Evolutionary conservation across 2,797 vertebrate genomes (phyloP), one percentile per base, ranked within the genome.

Genomic region (Ceyx erithaca): DNA sequence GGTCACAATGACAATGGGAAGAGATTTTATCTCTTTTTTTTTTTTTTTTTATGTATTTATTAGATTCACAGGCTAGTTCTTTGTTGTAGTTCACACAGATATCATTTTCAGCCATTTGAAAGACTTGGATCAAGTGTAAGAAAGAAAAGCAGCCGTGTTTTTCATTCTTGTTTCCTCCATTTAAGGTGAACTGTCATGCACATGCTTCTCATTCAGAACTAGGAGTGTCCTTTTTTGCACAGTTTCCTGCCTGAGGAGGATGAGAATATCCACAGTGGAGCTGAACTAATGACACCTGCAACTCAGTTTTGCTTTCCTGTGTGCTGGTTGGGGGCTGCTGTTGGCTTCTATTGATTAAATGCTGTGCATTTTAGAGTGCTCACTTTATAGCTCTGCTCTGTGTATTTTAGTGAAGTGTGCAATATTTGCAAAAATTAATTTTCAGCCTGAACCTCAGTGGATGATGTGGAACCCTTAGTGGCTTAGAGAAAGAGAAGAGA

Each of bases 291-390:
- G 14, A 31, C 63, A 48, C 6, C 30, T 92, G 70, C 45, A 63
- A 11, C 62, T 75, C 19, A 45, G 2, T 48, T 86, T 59, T 48
- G 10, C 18, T 48, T 80, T 68, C 30, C 43, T 72, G 3, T 49
- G 15, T 0, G 0, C 26, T 59, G 12, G 2, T 23, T 55, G 23
- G 16, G 28, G 30, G 25, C 19, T 80, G 14, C n/a, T 72, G 1
- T 49, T 54, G 37, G 43, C n/a, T 85, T 7, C 20, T 54, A 8
- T 17, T 59, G 25, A 61, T 73, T 15, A 61, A 87, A 61, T 75
- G 41, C 2, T 52, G 28, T 68, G 9, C 46, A 1, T 62, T 76
- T 68, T 90, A 59, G n/a, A 76, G 55, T 48, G 22, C 4, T 22
- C 17, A 45, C 25, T 72, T 26, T 35, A 12, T 35, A 48, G 20